Conservation (phyloP, 2,888 invertebrate genomes). For the Drosophila mimica region DNA sequence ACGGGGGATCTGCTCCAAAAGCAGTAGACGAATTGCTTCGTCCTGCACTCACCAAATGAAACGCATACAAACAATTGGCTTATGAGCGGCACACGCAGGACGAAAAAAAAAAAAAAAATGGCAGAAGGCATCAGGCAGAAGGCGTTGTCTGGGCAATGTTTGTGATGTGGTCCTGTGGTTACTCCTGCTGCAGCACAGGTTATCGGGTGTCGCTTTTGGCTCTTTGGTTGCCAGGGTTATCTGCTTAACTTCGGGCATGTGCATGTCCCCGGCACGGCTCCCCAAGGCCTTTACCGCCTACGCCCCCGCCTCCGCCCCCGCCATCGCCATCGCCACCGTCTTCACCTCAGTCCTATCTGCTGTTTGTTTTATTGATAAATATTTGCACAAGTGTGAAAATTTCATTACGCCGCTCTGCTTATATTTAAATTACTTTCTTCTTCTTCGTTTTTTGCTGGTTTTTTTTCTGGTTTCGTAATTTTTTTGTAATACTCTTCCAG, state of each 20-base stretch:
- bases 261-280: conserved; percentile 34
- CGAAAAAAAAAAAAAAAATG: not conserved
- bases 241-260: conserved; percentile 75
- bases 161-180: conserved; percentile 49
- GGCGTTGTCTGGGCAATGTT: conserved; percentile 41
- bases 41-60: conserved; percentile 77
- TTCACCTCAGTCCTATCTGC: conserved; percentile 14
- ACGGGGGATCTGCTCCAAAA: conserved; percentile 15
- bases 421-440: conserved; percentile 81
- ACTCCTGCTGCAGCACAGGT: conserved; percentile 22
- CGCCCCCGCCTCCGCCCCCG: too few relatives aligned
- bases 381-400: conserved; percentile 83
- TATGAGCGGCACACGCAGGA: conserved; percentile 67
- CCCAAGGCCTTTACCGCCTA: conserved; percentile 9
- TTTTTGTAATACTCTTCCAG: not conserved
- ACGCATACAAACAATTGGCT: conserved; percentile 76
- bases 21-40: conserved; percentile 57
- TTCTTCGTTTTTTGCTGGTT: conserved; percentile 33
- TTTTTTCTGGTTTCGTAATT: conserved; percentile 44
- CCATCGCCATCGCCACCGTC: not conserved
- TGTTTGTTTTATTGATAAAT: conserved; percentile 78
- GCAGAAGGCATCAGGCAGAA: conserved; percentile 34
- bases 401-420: conserved; percentile 81
- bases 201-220: conserved; percentile 22
- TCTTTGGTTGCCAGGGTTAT: conserved; percentile 65